phyloP scores from a whole-genome alignment of 1,140 invertebrate genomes.

The Apis florea region DNA sequence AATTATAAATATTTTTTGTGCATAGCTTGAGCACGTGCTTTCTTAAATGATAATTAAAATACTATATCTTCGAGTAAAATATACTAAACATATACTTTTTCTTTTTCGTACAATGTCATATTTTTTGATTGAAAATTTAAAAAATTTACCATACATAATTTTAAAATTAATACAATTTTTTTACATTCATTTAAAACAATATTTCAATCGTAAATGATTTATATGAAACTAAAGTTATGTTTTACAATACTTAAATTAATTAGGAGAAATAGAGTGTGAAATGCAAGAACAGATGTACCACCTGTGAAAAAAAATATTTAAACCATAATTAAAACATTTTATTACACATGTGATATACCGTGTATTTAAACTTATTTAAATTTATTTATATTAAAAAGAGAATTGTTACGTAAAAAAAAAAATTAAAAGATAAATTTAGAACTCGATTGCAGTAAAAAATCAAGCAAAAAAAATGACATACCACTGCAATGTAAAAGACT shows the following conservation, averaged over 20 bases:
- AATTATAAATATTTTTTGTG: no score
- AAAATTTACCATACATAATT: neutral
- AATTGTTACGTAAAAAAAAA: neutral
- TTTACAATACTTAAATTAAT: constrained; percentile 52
- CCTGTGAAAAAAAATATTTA: constrained; percentile 59
- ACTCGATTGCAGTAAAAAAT: neutral
- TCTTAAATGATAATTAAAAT: no score
- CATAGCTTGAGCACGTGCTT: no score
- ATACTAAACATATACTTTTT: neutral
- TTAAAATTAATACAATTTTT: neutral
- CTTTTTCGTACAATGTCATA: neutral
- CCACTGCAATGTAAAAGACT: constrained; percentile 73
- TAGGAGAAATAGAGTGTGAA: constrained; percentile 56
- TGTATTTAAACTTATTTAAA: neutral
- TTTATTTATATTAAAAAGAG: neutral
- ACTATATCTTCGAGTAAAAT: neutral
- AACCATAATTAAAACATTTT: neutral
- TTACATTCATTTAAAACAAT: neutral
- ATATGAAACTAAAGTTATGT: constrained; percentile 36
- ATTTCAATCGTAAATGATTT: constrained; percentile 33
- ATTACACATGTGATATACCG: neutral
- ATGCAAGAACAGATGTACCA: constrained; percentile 52
- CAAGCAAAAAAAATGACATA: constrained; percentile 50
- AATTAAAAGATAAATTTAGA: neutral
- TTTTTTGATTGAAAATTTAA: constrained; percentile 1